Evolutionary conservation across 2,797 vertebrate genomes (phyloP), one percentile per base, ranked within the genome.

Genomic region (Neosalanx taihuensis): DNA sequence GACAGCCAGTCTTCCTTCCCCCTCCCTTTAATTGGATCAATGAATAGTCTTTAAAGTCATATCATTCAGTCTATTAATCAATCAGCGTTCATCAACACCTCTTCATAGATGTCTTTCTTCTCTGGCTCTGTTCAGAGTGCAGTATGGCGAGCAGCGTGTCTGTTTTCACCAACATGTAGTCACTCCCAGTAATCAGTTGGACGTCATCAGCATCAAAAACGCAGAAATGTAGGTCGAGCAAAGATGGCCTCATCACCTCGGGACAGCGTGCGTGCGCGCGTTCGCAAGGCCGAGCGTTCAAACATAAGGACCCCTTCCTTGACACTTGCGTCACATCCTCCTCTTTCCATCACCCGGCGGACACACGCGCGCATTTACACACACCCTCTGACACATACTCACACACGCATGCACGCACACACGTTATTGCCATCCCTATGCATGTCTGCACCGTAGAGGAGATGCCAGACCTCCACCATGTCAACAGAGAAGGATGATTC

Each of bases 401-500:
- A 6, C 30, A 15, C 61, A 31, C 30, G 4, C 61, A 35, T 9
- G 6, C 35, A 67, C 41, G 41, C 31, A 58, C n/a, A 58, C 30
- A 30, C 31, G 26, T 67, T 29, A 59, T 51, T 35, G 51, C 57
- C 75, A 65, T 79, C 49, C 23, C 69, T 70, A 81, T 74, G 77
- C 79, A 81, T 76, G 64, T 72, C 79, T 76, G 41, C 41, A 46
- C 83, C 84, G 80, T 80, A 84, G 83, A 83, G 73, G 82, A 88
- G 87, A 86, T 87, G 84, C 81, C 85, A 89, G 87, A 86, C 83
- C 85, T 79, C 82, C 30, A 80, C 74, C 81, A 79, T 82, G 84
- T 88, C 86, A 87, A 87, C 85, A 87, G 77, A 84, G 79, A 75
- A 68, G 79, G 73, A 85, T 89, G 87, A 90, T 83, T 89, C 87